These are phyloP conservation scores for Microcebus murinus DNA, from an alignment of 2,113 vertebrate species.

Conservation along the genomic window DNA sequence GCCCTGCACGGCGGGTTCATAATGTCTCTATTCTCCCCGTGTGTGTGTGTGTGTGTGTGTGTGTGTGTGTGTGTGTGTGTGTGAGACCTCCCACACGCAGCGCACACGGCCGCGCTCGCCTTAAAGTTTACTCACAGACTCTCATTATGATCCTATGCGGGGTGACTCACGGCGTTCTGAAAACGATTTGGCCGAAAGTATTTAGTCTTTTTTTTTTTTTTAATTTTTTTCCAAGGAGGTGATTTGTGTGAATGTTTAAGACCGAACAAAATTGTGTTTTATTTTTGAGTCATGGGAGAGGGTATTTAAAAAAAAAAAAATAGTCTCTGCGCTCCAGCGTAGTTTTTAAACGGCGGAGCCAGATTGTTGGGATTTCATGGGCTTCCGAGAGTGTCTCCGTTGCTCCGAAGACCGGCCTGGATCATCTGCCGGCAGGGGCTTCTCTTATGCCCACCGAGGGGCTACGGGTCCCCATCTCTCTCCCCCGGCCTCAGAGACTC, in stretches of 20 bases:
- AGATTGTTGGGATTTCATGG: not conserved
- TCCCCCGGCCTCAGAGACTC: fast-evolving
- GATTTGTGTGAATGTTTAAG: conserved; percentile 23
- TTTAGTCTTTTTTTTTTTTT: not conserved
- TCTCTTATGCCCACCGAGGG: not conserved
- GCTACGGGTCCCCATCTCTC: fast-evolving
- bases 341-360: not conserved
- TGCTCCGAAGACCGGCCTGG: fast-evolving
- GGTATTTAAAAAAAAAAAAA: not conserved
- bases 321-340: not conserved
- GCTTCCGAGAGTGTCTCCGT: not conserved
- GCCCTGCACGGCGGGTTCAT: fast-evolving
- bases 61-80: not conserved
- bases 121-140: not conserved
- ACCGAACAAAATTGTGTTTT: not conserved
- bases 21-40: fast-evolving
- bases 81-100: fast-evolving
- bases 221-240: not conserved
- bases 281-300: conserved; percentile 1
- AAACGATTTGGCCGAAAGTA: not conserved
- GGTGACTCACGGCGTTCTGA: not conserved
- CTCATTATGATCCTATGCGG: fast-evolving
- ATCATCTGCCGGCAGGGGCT: fast-evolving
- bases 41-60: no score
- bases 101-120: fast-evolving